Percentiles rank a stretch among this genome's conserved stretches.
These are phyloP conservation scores for Astreopora myriophthalma DNA, from an alignment of 64 coral and sea anemone genomes.

Conservation along the genomic window DNA sequence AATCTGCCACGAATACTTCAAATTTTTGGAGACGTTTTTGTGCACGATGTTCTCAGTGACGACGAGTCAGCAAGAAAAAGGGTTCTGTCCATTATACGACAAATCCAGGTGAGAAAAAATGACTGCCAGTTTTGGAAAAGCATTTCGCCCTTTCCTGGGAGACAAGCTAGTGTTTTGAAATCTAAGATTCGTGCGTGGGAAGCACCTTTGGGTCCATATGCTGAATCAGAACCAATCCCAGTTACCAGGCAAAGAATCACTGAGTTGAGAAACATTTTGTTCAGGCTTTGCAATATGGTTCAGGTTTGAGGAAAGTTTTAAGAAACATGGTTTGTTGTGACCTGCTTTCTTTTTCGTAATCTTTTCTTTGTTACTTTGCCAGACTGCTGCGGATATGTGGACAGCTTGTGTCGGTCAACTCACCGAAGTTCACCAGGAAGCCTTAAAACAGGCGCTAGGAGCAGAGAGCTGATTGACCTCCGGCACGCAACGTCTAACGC, in stretches of 20 bases:
- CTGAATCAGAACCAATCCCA: too few relatives aligned
- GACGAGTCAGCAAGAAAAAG: constrained; percentile 75
- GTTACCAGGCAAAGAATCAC: too few relatives aligned
- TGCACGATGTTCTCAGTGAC: constrained; percentile 82
- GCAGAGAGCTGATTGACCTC: constrained; percentile 3
- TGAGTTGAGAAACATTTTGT: too few relatives aligned
- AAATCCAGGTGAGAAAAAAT: constrained; percentile 88
- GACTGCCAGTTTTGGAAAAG: too few relatives aligned
- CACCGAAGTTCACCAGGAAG: constrained; percentile 7
- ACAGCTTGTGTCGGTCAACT: constrained; percentile 27
- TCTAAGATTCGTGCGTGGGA: too few relatives aligned
- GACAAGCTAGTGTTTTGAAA: too few relatives aligned
- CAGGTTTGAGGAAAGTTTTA: too few relatives aligned
- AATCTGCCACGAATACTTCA: constrained; percentile 92
- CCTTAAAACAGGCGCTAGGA: constrained; percentile 4
- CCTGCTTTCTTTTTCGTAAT: neutral
- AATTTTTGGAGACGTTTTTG: constrained; percentile 88
- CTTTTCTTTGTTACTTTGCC: neutral
- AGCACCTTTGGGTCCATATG: too few relatives aligned
- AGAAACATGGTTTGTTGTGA: too few relatives aligned
- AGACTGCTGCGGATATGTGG: constrained; percentile 39
- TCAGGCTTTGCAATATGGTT: too few relatives aligned
- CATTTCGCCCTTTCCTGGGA: too few relatives aligned
- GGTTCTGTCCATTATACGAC: constrained; percentile 82
- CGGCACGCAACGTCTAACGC: neutral